A percentile compares a stretch with the other conserved stretches of the same genome.
These are phyloP conservation scores for Bombus fervidus DNA, from an alignment of 1,140 invertebrate species.

Conservation along the genomic window DNA sequence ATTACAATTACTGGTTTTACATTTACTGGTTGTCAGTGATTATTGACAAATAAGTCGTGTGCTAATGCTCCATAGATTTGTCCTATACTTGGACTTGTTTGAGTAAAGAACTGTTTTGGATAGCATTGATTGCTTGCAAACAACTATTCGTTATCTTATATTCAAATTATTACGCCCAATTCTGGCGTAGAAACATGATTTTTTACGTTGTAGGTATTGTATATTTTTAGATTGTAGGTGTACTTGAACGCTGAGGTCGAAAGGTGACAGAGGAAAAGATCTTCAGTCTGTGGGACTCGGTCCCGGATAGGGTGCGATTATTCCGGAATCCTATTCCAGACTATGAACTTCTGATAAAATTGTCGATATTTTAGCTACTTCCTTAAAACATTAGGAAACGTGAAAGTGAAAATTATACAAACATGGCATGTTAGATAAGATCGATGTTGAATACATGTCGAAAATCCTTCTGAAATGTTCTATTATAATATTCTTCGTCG, in stretches of 20 bases:
- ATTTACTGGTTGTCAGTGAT: too few relatives aligned
- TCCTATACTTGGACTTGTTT: not conserved
- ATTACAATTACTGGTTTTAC: too few relatives aligned
- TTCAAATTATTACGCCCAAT: not conserved
- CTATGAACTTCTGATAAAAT: not conserved
- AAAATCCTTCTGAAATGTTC: too few relatives aligned
- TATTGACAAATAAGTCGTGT: not conserved
- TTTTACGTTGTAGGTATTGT: not conserved
- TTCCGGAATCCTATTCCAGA: not conserved
- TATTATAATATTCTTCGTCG: too few relatives aligned
- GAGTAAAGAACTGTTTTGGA: not conserved
- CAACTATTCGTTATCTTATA: not conserved
- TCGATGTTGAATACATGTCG: too few relatives aligned
- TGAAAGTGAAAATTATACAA: not conserved
- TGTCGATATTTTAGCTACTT: not conserved
- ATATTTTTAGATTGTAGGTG: not conserved
- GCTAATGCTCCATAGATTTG: not conserved
- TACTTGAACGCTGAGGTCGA: not conserved
- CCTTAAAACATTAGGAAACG: not conserved
- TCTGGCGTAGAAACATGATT: not conserved
- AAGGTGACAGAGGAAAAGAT: not conserved
- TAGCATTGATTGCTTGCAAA: not conserved
- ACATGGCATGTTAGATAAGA: too few relatives aligned
- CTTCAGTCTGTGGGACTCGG: slow-evolving; percentile 3
- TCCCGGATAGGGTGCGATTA: not conserved